Conservation (phyloP, 2,888 invertebrate genomes). For the Drosophila neutralis region DNA sequence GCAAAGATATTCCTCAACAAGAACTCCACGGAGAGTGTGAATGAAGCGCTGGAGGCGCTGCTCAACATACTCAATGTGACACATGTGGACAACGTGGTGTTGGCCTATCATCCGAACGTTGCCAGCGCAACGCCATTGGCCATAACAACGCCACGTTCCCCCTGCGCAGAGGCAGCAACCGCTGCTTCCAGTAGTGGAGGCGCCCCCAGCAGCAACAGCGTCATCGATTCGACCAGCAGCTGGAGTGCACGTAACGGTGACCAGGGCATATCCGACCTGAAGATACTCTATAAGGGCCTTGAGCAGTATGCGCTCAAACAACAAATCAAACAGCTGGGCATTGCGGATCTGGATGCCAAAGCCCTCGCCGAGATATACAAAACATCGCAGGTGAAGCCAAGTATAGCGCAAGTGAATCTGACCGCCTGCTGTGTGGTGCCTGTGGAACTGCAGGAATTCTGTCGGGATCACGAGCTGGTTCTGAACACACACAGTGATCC, state of each 20-base stretch:
- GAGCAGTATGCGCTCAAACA: slow-evolving; percentile 89
- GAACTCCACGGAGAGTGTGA: slow-evolving; percentile 88
- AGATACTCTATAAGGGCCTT: slow-evolving; percentile 91
- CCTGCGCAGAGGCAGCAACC: slow-evolving; percentile 12
- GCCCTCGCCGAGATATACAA: slow-evolving; percentile 91
- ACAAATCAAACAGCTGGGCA: slow-evolving; percentile 90
- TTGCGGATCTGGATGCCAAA: slow-evolving; percentile 95
- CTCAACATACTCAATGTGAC: slow-evolving; percentile 89
- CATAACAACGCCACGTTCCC: slow-evolving; percentile 49
- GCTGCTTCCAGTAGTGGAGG: slow-evolving; percentile 15
- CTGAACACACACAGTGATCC: slow-evolving; percentile 98
- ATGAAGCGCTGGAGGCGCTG: slow-evolving; percentile 90
- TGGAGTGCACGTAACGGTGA: slow-evolving; percentile 85
- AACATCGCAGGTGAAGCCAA: slow-evolving; percentile 92
- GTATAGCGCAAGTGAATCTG: slow-evolving; percentile 96
- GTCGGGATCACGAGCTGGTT: slow-evolving; percentile 95
- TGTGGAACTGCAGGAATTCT: slow-evolving; percentile 94
- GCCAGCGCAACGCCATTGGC: slow-evolving; percentile 56
- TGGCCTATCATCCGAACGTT: slow-evolving; percentile 89
- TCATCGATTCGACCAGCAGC: slow-evolving; percentile 18
- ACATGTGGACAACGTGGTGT: slow-evolving; percentile 92
- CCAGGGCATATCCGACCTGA: slow-evolving; percentile 87
- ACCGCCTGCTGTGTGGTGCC: slow-evolving; percentile 97
- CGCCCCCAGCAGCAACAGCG: slow-evolving; percentile 68
- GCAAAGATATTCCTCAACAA: slow-evolving; percentile 94